Evolutionary conservation across 2,113 vertebrate species (phyloP), one percentile per base, ranked within the genome.

Genomic region (Talpa occidentalis): DNA sequence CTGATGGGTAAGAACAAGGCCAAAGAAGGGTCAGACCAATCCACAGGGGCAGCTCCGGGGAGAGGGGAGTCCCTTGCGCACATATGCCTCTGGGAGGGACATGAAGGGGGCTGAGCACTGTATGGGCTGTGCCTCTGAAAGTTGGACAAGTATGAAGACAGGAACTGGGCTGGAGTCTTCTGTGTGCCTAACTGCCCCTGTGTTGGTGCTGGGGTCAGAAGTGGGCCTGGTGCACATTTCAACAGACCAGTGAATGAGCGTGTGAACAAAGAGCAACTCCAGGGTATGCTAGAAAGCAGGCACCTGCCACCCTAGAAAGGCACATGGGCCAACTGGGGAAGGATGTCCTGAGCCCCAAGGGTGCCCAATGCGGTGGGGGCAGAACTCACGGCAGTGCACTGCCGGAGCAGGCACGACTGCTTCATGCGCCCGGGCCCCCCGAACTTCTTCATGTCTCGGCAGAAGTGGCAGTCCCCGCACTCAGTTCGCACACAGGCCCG

Each of bases 401-500:
- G 99, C 92, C 99, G 97, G 91, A 99, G 98, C 87, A 99, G 98
- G 96, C 99, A 99, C 95, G 99, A 99, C 98, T 99, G 99, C 98
- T 99, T 99, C 99, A 99, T 99, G 80, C 99, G 98, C 42, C 99
- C 99, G 0, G 99, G 99, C 2, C 99, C 99, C 62, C 99, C 99
- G 0, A 99, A 99, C 98, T 99, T 99, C 98, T 99, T 99, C 99
- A 99, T 99, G 98, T 99, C 99, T 96, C 99, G 99, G 94, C 99
- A 99, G 99, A 99, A 99, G 98, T 99, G 98, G 95, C 99, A 99
- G 98, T 99, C 99, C 78, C 99, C 99, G 89, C 99, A 99, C 98
- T 99, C 99, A 3, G 98, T 99, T 96, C 99, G 98, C 98, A 98
- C 99, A 98, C 99, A 99, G 97, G 99, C 99, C 98, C 99, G 98